Percentiles rank a stretch among this genome's conserved stretches.
These are phyloP conservation scores for Phodopus roborovskii DNA, from an alignment of 2,113 vertebrate genomes.

Conservation along the genomic window DNA sequence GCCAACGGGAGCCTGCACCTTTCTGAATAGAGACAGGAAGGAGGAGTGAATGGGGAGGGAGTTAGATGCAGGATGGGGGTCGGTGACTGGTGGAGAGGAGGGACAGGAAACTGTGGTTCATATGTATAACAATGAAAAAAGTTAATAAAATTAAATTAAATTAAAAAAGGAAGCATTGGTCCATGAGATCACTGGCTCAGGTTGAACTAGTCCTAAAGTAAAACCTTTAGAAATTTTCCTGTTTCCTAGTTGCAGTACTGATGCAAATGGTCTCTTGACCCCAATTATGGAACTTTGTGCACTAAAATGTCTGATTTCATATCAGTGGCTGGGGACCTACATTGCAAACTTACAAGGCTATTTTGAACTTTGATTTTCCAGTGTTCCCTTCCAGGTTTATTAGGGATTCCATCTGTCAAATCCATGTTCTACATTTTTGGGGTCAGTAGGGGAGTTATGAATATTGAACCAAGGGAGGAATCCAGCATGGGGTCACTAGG, in stretches of 20 bases:
- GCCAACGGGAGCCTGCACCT: too few relatives aligned
- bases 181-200: not conserved
- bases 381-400: not conserved
- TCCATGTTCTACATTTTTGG: not conserved
- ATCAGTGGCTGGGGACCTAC: not conserved
- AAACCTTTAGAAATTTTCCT: not conserved
- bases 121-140: too few relatives aligned
- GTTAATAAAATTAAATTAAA: too few relatives aligned
- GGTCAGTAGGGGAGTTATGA: not conserved
- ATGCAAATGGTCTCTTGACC: slow-evolving; percentile 35
- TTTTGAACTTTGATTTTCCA: slow-evolving; percentile 16
- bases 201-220: not conserved
- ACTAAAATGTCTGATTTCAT: not conserved
- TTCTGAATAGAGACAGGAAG: too few relatives aligned
- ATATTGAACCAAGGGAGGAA: not conserved
- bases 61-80: too few relatives aligned
- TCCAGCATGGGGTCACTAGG: not conserved
- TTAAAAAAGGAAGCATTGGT: not conserved
- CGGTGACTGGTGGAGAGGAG: too few relatives aligned
- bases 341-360: not conserved
- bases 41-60: too few relatives aligned
- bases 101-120: too few relatives aligned
- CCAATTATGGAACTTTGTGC: not conserved
- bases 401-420: not conserved
- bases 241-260: not conserved